phyloP scores from a whole-genome alignment of 2,797 vertebrate genomes.

The Gymnothorax reevesii region DNA sequence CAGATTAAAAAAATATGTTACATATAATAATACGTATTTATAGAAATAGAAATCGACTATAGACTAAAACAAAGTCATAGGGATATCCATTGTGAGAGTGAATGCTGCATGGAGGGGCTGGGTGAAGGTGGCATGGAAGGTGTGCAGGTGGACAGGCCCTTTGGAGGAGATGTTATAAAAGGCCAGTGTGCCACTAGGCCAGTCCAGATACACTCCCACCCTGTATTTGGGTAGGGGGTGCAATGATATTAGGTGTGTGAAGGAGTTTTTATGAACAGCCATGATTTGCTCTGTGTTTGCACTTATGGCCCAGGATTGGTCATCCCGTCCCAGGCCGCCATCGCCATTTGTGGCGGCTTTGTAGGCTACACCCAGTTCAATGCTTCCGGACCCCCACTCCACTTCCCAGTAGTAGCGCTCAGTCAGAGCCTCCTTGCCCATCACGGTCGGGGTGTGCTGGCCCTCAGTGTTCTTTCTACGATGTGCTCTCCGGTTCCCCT shows the following conservation, averaged over 20 bases:
- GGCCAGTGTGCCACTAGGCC: neutral
- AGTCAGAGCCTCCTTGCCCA: neutral
- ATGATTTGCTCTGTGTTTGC: neutral
- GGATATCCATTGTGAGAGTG: neutral
- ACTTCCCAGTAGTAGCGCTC: conserved; percentile 4
- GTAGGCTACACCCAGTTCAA: neutral
- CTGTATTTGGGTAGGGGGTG: neutral
- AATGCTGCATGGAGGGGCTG: conserved; percentile 14
- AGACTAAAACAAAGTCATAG: neutral
- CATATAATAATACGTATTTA: neutral
- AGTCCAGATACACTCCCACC: conserved; percentile 14
- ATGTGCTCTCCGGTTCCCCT: neutral
- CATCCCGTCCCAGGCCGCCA: neutral
- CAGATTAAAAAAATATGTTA: no score
- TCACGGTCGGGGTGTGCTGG: neutral
- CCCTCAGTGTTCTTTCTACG: neutral
- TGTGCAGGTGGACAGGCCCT: neutral
- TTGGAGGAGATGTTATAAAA: conserved; percentile 7
- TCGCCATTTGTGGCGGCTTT: neutral
- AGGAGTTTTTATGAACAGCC: neutral
- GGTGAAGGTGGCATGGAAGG: conserved; percentile 8
- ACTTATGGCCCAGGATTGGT: neutral
- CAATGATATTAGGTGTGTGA: neutral
- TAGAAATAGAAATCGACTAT: neutral
- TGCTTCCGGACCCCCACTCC: neutral